phyloP scores from a whole-genome alignment of 2,888 invertebrate genomes.

The Notodonta dromedarius region DNA sequence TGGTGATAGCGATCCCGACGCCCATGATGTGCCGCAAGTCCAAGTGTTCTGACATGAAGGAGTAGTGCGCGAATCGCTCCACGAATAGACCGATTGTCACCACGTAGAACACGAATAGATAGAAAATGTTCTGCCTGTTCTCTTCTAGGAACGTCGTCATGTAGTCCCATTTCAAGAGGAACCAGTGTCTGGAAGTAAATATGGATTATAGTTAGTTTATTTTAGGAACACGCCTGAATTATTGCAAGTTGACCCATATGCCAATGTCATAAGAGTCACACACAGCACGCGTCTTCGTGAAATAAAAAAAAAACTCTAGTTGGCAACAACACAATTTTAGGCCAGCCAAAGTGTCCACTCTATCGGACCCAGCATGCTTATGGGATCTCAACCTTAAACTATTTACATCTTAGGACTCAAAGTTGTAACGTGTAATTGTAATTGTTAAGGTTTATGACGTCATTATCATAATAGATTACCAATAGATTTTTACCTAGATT shows the following conservation, averaged over 20 bases:
- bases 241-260: too few species aligned
- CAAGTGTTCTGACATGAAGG: conserved; percentile 98
- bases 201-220: too few species aligned
- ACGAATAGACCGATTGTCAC: conserved; percentile 96
- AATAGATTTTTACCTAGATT: conserved; percentile 72
- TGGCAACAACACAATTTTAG: too few species aligned
- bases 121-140: conserved; percentile 97
- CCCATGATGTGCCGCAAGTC: conserved; percentile 98
- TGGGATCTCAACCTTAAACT: too few species aligned
- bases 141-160: conserved; percentile 97
- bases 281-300: too few species aligned
- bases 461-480: not conserved
- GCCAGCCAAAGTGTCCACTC: too few species aligned
- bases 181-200: conserved; percentile 83
- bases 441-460: not conserved
- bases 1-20: conserved; percentile 96
- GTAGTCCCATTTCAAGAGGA: conserved; percentile 92
- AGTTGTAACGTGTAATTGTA: too few species aligned
- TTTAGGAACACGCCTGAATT: too few species aligned
- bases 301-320: too few species aligned
- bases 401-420: too few species aligned
- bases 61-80: conserved; percentile 97
- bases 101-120: conserved; percentile 97
- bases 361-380: too few species aligned
- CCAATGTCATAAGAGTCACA: too few species aligned